Evolutionary conservation across 2,797 vertebrate genomes (phyloP).

Genomic region (Enteromius fasciolatus): DNA sequence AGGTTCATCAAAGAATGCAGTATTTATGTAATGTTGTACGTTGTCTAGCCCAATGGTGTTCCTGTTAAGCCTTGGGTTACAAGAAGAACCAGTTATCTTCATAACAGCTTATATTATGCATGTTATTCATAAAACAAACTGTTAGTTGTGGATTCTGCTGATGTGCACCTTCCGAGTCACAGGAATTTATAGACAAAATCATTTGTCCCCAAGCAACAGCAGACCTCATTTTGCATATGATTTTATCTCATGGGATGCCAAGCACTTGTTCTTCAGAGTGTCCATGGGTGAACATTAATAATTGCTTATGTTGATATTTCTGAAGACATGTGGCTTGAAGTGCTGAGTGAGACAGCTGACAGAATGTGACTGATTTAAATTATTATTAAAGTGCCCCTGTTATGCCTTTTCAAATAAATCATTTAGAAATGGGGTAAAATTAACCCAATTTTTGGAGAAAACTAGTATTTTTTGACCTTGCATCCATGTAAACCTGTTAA

Average conservation of each 20-base stretch:
- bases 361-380: neutral
- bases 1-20: neutral
- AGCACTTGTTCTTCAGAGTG: neutral
- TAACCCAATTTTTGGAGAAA: too few species aligned
- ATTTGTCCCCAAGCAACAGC: constrained; percentile 28
- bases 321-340: neutral
- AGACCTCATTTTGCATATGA: neutral
- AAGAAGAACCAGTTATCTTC: neutral
- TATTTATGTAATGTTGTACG: neutral
- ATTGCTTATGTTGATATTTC: neutral
- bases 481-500: too few species aligned
- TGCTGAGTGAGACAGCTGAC: neutral
- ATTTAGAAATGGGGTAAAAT: too few species aligned
- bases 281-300: neutral
- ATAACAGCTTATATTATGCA: neutral
- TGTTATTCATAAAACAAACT: neutral
- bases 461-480: too few species aligned
- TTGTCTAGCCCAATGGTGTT: neutral
- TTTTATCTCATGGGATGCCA: neutral
- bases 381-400: neutral
- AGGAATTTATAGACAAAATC: constrained; percentile 16
- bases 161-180: neutral
- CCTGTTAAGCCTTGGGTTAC: constrained; percentile 3
- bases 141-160: neutral
- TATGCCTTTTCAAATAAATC: too few species aligned